Conservation (phyloP, 2,888 invertebrate species). For the Cephus sareptanus region DNA sequence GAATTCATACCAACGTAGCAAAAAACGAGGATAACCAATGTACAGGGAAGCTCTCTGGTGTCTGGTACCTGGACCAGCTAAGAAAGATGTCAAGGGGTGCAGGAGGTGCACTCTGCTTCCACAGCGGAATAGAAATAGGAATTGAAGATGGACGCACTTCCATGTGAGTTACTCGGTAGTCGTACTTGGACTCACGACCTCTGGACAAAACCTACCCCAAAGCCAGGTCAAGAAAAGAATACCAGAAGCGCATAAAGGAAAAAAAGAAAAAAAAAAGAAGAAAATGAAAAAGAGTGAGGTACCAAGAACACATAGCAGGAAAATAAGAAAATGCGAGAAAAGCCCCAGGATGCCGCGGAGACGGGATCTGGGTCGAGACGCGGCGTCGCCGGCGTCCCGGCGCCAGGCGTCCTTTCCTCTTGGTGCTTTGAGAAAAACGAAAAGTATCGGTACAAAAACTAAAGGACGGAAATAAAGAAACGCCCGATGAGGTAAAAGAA, state of each 20-base stretch:
- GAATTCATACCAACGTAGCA: not conserved
- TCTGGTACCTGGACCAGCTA: slow-evolving; percentile 52
- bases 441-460: slow-evolving; percentile 22
- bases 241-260: slow-evolving; percentile 48
- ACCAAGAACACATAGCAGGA: slow-evolving; percentile 32
- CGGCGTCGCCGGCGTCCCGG: slow-evolving; percentile 61
- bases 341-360: slow-evolving; percentile 17
- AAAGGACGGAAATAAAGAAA: slow-evolving; percentile 4
- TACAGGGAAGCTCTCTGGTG: not conserved
- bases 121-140: slow-evolving; percentile 12
- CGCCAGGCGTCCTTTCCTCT: slow-evolving; percentile 59
- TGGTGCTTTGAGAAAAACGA: slow-evolving; percentile 31
- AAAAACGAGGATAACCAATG: not conserved
- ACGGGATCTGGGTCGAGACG: slow-evolving; percentile 64
- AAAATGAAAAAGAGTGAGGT: slow-evolving; percentile 28
- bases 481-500: slow-evolving; percentile 6
- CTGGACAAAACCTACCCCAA: slow-evolving; percentile 57
- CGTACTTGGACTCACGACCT: not conserved
- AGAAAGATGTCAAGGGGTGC: slow-evolving; percentile 53
- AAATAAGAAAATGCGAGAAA: slow-evolving; percentile 19
- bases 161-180: not conserved
- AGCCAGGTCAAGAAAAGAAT: slow-evolving; percentile 38
- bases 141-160: not conserved
- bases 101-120: slow-evolving; percentile 24
- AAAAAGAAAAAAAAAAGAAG: slow-evolving; percentile 31